Conservation (phyloP, 1,140 invertebrate species). For the Drosophila athabasca region DNA sequence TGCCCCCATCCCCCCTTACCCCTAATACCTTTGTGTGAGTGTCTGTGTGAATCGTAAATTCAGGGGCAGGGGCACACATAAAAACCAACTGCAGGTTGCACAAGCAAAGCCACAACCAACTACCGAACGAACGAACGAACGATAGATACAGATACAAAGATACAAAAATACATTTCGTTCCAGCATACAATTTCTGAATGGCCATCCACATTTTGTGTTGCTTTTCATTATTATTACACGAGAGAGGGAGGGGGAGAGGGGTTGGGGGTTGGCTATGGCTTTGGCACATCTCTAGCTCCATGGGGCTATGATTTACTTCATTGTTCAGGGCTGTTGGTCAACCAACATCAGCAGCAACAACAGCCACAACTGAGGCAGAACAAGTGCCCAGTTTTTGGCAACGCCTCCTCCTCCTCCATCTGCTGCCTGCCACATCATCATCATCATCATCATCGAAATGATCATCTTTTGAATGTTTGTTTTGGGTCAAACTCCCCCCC, state of each 20-base stretch:
- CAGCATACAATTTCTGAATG: conserved; percentile 58
- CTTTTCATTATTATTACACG: conserved; percentile 76
- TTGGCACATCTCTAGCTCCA: conserved; percentile 68
- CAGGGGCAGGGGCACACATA: conserved; percentile 8
- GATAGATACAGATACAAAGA: no score
- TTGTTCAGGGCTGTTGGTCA: conserved; percentile 75
- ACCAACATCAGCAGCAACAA: conserved; percentile 21
- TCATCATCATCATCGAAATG: conserved; percentile 10
- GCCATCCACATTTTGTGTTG: conserved; percentile 22
- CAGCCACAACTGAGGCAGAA: conserved; percentile 70
- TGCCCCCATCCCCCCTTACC: neutral
- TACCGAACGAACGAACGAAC: neutral
- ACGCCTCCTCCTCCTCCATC: conserved; percentile 13
- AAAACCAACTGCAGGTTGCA: conserved; percentile 61
- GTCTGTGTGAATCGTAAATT: conserved; percentile 58
- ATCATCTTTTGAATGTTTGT: conserved; percentile 63
- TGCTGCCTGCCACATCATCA: neutral
- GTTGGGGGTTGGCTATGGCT: conserved; percentile 44
- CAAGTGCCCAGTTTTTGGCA: conserved; percentile 70
- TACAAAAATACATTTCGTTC: conserved; percentile 34
- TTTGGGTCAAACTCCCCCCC: conserved; percentile 62
- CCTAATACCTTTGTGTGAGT: conserved; percentile 8
- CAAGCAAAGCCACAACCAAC: conserved; percentile 40
- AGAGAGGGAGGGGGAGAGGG: conserved; percentile 15
- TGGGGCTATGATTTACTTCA: conserved; percentile 75